Evolutionary conservation across 2,113 vertebrate species (phyloP), one percentile per base, ranked within the genome.

Genomic region (Chrysemys picta): DNA sequence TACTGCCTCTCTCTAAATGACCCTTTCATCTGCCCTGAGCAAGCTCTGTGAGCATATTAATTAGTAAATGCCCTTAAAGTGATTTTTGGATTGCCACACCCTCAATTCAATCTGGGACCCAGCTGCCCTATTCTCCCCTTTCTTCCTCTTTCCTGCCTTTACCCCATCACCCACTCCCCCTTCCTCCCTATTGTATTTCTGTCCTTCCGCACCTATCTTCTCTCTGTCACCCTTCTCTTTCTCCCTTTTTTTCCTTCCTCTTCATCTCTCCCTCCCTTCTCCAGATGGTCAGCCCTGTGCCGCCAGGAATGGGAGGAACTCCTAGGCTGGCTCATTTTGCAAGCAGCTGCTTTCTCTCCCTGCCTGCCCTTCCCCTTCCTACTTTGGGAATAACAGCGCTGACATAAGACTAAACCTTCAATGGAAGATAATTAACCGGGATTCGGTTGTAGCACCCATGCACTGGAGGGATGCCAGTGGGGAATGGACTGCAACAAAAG

Each of bases 101-200:
- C 31, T 82, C 45, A 59, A 0, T 82, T 87, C 52, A 76, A 17
- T 31, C 81, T 22, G 6, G 53, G 45, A 50, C 24, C 80, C 1
- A 4, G 2, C 1, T 89, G 88, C 10, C 81, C 16, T 87, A 0
- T 10, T 69, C 1, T 2, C 2, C 59, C 2, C 80, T 53, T 9
- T 12, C 2, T 0, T 1, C 3, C 3, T 3, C 87, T 45, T 42
- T 7, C 3, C 1, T 75, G 5, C 24, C 75, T 10, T 4, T 85
- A 6, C 59, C 4, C 24, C 50, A 0, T 80, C 10, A 81, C 88
- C 42, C 11, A 38, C 42, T 31, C 54, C 54, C 27, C 8, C 81
- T 31, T 45, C 10, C 54, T 83, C 54, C 27, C 54, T 21, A 29
- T 47, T 29, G 16, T 82, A 27, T 24, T 27, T 56, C 53, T 82